Conservation (phyloP, 2,797 vertebrate species). For the Gambusia yucatana region DNA sequence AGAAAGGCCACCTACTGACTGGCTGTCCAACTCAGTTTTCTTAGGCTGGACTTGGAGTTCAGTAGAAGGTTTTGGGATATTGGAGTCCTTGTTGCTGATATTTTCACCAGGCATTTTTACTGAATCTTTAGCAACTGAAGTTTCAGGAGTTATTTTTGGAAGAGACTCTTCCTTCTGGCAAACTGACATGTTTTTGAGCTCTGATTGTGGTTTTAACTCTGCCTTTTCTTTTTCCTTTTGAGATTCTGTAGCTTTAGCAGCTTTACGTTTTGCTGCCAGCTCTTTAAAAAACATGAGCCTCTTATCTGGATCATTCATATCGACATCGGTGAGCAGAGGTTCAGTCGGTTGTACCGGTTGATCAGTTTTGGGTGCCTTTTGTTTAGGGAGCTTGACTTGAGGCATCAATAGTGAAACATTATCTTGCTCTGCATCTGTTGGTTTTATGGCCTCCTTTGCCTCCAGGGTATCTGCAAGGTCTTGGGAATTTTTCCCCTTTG, state of each 20-base stretch:
- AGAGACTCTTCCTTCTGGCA: conserved; percentile 39
- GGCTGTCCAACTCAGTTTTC: conserved; percentile 37
- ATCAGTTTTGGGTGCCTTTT: conserved; percentile 34
- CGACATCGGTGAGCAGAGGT: conserved; percentile 44
- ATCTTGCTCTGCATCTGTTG: conserved; percentile 16
- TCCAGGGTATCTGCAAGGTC: conserved; percentile 28
- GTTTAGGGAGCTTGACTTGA: conserved; percentile 32
- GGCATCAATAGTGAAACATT: conserved; percentile 24
- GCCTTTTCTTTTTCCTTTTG: conserved; percentile 50
- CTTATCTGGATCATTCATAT: conserved; percentile 79
- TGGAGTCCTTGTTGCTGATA: conserved; percentile 10
- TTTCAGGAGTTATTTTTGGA: conserved; percentile 26
- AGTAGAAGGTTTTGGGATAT: conserved; percentile 18
- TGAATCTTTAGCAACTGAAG: conserved; percentile 9
- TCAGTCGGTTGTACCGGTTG: conserved; percentile 23
- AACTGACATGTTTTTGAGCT: conserved; percentile 18
- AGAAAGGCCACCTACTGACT: conserved; percentile 2
- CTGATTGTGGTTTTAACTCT: conserved; percentile 23
- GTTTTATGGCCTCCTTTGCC: conserved; percentile 37
- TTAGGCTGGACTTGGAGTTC: conserved; percentile 45
- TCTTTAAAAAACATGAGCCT: conserved; percentile 81
- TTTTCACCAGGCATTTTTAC: conserved; percentile 15
- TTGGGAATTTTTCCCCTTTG: conserved; percentile 37
- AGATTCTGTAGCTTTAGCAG: conserved; percentile 56
- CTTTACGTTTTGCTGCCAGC: conserved; percentile 79